Conservation (phyloP, 1,140 invertebrate species). For the Eueides isabella region DNA sequence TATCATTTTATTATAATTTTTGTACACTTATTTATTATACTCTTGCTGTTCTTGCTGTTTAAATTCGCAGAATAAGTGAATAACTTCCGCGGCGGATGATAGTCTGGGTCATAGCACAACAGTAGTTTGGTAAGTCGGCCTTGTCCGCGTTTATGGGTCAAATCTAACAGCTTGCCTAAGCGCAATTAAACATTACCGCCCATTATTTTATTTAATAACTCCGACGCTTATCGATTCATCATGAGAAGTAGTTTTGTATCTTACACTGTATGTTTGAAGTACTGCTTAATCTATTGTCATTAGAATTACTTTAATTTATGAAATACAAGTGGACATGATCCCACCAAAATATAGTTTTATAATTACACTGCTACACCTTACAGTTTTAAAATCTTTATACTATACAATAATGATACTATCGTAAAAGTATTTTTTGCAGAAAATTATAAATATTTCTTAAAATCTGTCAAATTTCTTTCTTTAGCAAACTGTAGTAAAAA, state of each 20-base stretch:
- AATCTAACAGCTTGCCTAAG: conserved; percentile 60
- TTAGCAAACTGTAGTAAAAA: too few relatives aligned
- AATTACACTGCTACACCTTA: too few relatives aligned
- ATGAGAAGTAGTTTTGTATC: conserved; percentile 35
- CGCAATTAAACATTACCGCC: conserved; percentile 61
- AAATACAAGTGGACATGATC: neutral
- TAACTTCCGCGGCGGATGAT: conserved; percentile 27
- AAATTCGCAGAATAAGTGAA: conserved; percentile 3
- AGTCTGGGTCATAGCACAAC: conserved; percentile 37
- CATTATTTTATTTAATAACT: conserved; percentile 65
- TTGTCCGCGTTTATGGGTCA: conserved; percentile 66
- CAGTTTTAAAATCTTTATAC: too few relatives aligned
- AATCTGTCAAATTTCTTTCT: too few relatives aligned
- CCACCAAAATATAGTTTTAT: neutral
- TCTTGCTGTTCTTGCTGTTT: neutral
- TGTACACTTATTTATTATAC: neutral
- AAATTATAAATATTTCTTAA: too few relatives aligned
- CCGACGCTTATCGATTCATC: conserved; percentile 57
- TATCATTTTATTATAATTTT: too few relatives aligned
- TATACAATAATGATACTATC: too few relatives aligned
- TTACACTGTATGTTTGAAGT: neutral
- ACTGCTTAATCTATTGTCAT: neutral
- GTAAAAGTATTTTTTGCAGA: too few relatives aligned
- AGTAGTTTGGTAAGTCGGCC: conserved; percentile 61
- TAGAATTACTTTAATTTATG: neutral